Evolutionary conservation across 2,888 invertebrate species (phyloP), one percentile per base, ranked within the genome.

Genomic region (Embidobia sp.): DNA sequence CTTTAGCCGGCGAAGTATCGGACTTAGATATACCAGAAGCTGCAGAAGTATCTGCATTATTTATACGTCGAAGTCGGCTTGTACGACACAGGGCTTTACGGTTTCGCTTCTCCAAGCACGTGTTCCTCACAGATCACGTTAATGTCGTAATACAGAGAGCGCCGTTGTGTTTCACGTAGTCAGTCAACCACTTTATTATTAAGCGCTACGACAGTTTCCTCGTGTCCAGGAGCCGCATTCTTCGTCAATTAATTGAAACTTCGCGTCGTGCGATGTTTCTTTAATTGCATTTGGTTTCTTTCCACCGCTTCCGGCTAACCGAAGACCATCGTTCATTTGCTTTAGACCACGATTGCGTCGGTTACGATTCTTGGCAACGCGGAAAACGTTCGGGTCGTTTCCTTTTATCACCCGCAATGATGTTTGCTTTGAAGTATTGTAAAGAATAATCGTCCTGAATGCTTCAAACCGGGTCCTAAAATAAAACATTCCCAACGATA

Each of bases 11-110:
- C 72, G 82, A 85, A 83, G 83, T 85, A 86, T 86, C 81, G 85
- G 83, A 81, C 82, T 81, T 84, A 86, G 85, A 86, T 85, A 86
- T 82, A 86, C 82, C 72, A 80, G 77, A 80, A 81, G 83, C 82
- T 85, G 82, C 80, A 83, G 79, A 82, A 82, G 82, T 66, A 73
- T 63, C 73, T 79, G 76, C 74, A 77, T 79, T 79, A 77, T 77
- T 79, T 79, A 79, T 77, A 61, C 40, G 51, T 55, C 40, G 46
- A 31, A 59, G 73, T 66, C 57, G 64, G 69, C 73, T 66, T 73
- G 77, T 73, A 74, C 69, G 55, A 77, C 77, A 51, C 15, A 61
- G 57, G 48, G 74, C 74, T 79, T 70, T 66, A 70, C 61, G 57
- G 74, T 77, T 77, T 77, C 67, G 66, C 66, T 73, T 73, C 64